A percentile compares a stretch with the other conserved stretches of the same genome.
phyloP scores from a whole-genome alignment of 2,113 vertebrate species.

The Mastomys natalensis region DNA sequence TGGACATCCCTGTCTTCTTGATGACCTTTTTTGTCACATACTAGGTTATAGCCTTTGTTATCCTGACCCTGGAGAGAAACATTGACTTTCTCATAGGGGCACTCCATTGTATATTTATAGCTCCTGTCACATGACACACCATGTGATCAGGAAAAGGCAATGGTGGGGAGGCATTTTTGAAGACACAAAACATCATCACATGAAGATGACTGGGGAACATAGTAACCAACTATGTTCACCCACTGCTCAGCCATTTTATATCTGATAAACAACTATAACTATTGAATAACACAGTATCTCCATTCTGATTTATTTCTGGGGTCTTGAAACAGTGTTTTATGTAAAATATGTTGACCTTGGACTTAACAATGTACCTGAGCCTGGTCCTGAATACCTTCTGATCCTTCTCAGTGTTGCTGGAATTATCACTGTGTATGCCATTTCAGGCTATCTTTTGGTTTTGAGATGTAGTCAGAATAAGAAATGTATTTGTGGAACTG shows the following conservation, averaged over 20 bases:
- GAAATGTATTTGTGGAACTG: neutral
- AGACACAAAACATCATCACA: neutral
- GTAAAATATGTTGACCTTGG: neutral
- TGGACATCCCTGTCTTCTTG: constrained; percentile 2
- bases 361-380: neutral
- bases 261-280: neutral
- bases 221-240: neutral
- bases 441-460: neutral
- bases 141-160: constrained; percentile 45
- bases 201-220: neutral
- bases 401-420: neutral
- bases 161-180: constrained; percentile 3
- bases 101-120: constrained; percentile 45
- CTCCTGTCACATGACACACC: constrained; percentile 39
- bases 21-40: neutral
- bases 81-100: constrained; percentile 32
- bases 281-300: neutral
- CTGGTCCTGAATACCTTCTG: neutral
- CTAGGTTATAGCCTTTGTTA: constrained; percentile 17
- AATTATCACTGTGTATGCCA: neutral
- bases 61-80: constrained; percentile 16
- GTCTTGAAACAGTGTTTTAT: neutral
- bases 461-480: constrained; percentile 7
- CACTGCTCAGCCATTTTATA: neutral
- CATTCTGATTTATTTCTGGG: neutral